A percentile compares a stretch with the other conserved stretches of the same genome.
phyloP scores from a whole-genome alignment of 2,797 vertebrate genomes.

The Periophthalmus magnuspinnatus region DNA sequence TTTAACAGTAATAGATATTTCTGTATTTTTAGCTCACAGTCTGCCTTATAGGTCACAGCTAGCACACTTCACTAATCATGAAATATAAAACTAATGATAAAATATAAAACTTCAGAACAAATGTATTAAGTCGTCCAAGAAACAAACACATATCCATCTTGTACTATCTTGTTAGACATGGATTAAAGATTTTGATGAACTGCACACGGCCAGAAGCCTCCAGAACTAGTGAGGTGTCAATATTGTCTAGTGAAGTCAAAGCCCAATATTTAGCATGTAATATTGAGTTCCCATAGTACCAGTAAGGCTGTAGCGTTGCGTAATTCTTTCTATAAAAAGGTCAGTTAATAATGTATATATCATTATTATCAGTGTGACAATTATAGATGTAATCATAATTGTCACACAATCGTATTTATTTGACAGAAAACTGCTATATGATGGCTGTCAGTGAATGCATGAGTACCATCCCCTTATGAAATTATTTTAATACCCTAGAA shows the following conservation, averaged over 20 bases:
- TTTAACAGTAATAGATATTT: background rate
- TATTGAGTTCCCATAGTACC: background rate
- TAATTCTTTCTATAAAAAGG: background rate
- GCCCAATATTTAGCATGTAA: background rate
- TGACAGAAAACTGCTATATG: background rate
- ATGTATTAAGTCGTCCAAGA: background rate
- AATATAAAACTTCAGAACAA: too few relatives aligned
- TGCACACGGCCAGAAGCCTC: background rate
- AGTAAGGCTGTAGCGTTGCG: too few relatives aligned
- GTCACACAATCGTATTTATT: too few relatives aligned
- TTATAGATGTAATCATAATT: too few relatives aligned
- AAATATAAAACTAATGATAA: too few relatives aligned
- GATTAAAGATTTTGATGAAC: background rate
- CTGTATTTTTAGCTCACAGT: background rate
- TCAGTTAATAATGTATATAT: background rate
- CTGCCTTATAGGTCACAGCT: background rate
- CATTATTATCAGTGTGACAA: too few relatives aligned
- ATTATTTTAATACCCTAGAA: background rate
- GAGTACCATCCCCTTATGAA: background rate
- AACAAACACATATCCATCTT: background rate
- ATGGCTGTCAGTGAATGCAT: background rate
- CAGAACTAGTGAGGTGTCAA: background rate
- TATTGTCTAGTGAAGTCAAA: too few relatives aligned
- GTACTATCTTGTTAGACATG: background rate
- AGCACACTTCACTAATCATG: background rate